These are phyloP conservation scores for Porphyrio hochstetteri DNA, from an alignment of 2,113 vertebrate species.

Conservation along the genomic window DNA sequence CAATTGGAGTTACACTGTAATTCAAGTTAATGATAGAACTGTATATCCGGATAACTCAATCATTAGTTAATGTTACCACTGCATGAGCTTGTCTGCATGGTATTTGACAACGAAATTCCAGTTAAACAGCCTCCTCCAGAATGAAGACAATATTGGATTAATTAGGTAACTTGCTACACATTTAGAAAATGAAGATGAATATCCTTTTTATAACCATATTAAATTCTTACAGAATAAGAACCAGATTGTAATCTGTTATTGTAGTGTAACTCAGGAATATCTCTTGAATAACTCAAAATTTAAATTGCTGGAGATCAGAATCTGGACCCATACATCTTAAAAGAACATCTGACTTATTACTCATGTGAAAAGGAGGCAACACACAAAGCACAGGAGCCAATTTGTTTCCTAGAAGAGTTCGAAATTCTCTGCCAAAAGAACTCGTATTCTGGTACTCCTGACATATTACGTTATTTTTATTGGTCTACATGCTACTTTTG, in stretches of 20 bases:
- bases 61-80: slow-evolving; percentile 16
- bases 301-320: background rate
- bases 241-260: slow-evolving; percentile 21
- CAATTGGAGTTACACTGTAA: background rate
- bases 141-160: slow-evolving; percentile 47
- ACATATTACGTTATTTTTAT: background rate
- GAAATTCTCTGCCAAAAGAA: background rate
- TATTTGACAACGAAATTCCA: slow-evolving; percentile 27
- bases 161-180: slow-evolving; percentile 32
- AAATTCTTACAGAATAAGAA: background rate
- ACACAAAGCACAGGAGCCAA: background rate
- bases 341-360: background rate
- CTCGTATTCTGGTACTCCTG: background rate
- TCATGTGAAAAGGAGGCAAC: background rate
- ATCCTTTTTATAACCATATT: slow-evolving; percentile 32
- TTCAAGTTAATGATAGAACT: slow-evolving; percentile 34
- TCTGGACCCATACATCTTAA: background rate
- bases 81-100: background rate
- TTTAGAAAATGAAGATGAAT: slow-evolving; percentile 54
- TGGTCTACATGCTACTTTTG: background rate
- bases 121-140: slow-evolving; percentile 25
- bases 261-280: background rate
- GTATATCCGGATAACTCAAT: background rate
- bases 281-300: slow-evolving; percentile 16
- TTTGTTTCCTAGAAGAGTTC: background rate